Base-by-base conservation (phyloP, 2,113 vertebrate species). In the Hymenochirus boettgeri region DNA sequence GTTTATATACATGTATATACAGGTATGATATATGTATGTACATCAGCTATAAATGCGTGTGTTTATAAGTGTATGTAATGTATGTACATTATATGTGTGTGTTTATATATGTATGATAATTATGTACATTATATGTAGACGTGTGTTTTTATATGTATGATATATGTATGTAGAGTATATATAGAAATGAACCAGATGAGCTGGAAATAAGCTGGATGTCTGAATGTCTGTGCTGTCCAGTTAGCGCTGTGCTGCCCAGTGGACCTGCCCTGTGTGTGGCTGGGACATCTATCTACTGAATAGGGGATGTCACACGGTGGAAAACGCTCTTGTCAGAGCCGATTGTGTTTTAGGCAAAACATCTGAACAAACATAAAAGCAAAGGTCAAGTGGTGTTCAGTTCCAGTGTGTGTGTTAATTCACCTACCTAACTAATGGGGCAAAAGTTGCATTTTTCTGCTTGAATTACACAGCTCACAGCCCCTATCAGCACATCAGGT, bases 271-370 rank as follows among this genome's bases (percentile, higher is more conserved):
- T 83, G 86, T 80, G 87, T 89, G 86, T 86, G 88, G 86, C 87
- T 82, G 84, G 77, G 85, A 88, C 91, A 96, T 93, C 89, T 89
- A 91, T 93, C 89, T 89, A 80, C 84, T 93, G 84, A 97, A 95
- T 91, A 82, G 90, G 88, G 90, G 79, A 86, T 90, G 93, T 94
- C 93, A 95, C 87, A 89, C 88, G 84, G 86, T 88, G 92, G 88
- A 92, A 88, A 85, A 91, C 85, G 90, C 89, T 84, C 88, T 80
- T 91, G 96, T 91, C 94, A 94, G 90, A 88, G 88, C 89, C 87
- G 89, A 95, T 97, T 96, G 95, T 95, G 89, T 91, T 96, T 96
- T 94, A 93, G 92, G 91, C 93, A 97, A 35, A 97, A 97, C 93
- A 96, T 90, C 88, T 88, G 88, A 86, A 85, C 85, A 89, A 88